Conservation (phyloP, 2,113 vertebrate genomes). For the Orthochromis indermauri region DNA sequence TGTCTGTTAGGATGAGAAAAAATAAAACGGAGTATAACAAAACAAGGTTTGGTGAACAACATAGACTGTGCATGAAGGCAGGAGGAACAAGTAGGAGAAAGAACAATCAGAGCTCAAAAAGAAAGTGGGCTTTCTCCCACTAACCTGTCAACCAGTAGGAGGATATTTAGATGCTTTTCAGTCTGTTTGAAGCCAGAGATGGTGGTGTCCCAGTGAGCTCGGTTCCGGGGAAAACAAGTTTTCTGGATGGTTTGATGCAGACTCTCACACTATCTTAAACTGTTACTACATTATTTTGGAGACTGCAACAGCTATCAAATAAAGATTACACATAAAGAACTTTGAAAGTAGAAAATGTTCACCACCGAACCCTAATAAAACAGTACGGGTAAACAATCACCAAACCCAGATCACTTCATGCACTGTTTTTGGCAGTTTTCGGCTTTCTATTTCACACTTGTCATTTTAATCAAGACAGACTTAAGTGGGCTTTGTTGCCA, state of each 20-base stretch:
- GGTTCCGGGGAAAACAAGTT: background rate
- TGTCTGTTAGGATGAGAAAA: background rate
- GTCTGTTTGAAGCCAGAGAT: background rate
- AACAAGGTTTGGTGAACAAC: background rate
- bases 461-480: background rate
- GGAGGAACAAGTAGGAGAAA: background rate
- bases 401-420: background rate
- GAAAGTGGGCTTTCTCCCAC: background rate
- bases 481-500: background rate
- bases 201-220: background rate
- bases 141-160: slow-evolving; percentile 11
- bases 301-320: background rate
- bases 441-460: background rate
- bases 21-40: background rate
- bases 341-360: background rate
- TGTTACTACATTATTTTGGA: background rate
- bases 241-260: background rate
- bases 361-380: background rate
- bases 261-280: background rate
- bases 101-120: background rate
- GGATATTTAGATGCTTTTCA: slow-evolving; percentile 8
- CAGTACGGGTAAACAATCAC: background rate
- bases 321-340: background rate
- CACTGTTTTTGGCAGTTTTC: background rate
- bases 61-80: background rate